Conservation (phyloP, 1,140 invertebrate genomes). For the Rhopalosiphum padi region DNA sequence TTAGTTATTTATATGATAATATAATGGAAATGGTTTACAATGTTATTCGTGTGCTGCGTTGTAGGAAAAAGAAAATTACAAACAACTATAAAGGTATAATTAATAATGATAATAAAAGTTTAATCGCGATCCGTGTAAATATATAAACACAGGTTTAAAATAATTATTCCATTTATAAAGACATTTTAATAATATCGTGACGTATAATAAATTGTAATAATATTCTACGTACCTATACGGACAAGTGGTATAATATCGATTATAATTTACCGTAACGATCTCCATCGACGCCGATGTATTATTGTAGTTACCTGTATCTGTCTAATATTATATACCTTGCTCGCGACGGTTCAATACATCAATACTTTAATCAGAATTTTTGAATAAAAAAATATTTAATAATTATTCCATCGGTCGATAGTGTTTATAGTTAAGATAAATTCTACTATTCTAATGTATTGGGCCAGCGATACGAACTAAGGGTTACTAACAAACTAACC, state of each 20-base stretch:
- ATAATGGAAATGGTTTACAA: background rate
- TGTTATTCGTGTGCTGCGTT: background rate
- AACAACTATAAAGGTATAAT: background rate
- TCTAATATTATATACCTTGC: background rate
- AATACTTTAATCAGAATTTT: background rate
- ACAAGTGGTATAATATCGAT: background rate
- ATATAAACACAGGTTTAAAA: background rate
- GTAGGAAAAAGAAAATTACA: background rate
- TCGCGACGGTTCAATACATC: background rate
- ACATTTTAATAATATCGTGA: background rate
- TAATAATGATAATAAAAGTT: background rate
- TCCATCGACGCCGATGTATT: background rate
- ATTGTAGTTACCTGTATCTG: background rate
- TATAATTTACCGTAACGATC: background rate
- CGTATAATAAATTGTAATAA: background rate
- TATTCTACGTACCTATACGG: background rate
- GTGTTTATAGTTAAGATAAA: background rate
- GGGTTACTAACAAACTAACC: too few species aligned
- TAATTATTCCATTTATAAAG: slow-evolving; percentile 11
- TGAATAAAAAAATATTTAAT: background rate
- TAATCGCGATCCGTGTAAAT: background rate
- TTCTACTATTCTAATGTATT: background rate
- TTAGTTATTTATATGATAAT: background rate
- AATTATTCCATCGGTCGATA: background rate
- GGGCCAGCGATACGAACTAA: background rate